Conservation (phyloP, 2,113 vertebrate genomes). For the Peucedramus taeniatus region DNA sequence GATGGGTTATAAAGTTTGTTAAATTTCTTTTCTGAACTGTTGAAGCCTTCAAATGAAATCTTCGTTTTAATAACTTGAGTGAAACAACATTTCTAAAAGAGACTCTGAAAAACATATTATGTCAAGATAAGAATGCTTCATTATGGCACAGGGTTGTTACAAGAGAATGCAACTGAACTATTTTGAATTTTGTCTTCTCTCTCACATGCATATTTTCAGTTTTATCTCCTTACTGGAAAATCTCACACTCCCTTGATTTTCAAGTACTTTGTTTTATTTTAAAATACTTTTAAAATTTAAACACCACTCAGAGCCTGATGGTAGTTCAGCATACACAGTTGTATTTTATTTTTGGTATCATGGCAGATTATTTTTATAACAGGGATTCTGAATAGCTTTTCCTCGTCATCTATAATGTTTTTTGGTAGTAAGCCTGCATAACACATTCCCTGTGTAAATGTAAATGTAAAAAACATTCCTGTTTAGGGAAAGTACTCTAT, state of each 20-base stretch:
- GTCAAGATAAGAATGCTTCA: neutral
- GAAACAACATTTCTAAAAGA: neutral
- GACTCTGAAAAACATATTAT: neutral
- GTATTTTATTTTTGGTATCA: slow-evolving; percentile 16
- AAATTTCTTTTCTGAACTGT: neutral
- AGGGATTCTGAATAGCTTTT: neutral
- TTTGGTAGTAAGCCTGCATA: neutral
- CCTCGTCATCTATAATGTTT: neutral
- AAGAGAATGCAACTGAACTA: neutral
- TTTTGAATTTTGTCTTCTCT: neutral
- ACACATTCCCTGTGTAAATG: too few species aligned
- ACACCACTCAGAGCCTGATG: neutral
- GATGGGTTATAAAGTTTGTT: neutral
- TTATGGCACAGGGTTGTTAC: neutral
- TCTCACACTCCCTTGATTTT: neutral
- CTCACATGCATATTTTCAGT: neutral
- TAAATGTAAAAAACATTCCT: neutral
- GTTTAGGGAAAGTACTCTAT: neutral
- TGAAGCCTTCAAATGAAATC: neutral
- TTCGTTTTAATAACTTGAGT: neutral
- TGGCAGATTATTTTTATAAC: neutral
- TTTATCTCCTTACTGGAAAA: neutral
- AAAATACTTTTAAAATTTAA: slow-evolving; percentile 3
- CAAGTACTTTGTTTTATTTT: neutral
- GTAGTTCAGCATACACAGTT: neutral